Conservation (phyloP, 1,140 invertebrate genomes). For the Drosophila arizonae region DNA sequence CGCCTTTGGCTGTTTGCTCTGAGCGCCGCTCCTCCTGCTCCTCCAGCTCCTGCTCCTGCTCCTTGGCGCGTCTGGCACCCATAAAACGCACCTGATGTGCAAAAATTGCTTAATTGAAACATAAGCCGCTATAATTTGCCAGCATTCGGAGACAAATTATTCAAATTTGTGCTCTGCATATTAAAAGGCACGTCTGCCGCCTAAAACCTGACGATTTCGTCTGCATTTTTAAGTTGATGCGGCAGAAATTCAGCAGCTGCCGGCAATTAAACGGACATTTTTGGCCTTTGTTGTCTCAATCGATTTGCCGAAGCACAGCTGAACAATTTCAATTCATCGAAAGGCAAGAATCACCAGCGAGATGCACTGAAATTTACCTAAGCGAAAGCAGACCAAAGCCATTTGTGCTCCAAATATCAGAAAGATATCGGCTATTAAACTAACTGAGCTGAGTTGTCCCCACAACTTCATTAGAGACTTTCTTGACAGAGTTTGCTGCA, state of each 20-base stretch:
- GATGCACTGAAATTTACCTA: no score
- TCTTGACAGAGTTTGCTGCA: no score
- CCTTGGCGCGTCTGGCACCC: not conserved
- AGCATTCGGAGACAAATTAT: constrained; percentile 56
- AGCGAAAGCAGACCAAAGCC: no score
- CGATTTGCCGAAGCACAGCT: constrained; percentile 32
- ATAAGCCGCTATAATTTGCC: constrained; percentile 72
- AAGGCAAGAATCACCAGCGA: no score
- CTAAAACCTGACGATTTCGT: not conserved
- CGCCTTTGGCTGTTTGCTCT: not conserved
- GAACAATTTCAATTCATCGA: no score
- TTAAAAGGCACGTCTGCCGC: constrained; percentile 52
- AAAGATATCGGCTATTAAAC: no score
- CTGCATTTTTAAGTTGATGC: constrained; percentile 10
- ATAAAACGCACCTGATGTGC: constrained; percentile 78
- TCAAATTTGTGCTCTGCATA: constrained; percentile 72
- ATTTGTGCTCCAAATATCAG: no score
- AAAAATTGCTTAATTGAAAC: constrained; percentile 80
- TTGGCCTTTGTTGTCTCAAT: constrained; percentile 51
- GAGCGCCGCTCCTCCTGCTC: no score
- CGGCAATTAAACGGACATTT: constrained; percentile 55
- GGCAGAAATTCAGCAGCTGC: constrained; percentile 35
- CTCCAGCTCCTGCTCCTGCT: no score
- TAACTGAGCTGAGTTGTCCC: no score
- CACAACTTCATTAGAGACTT: no score